phyloP scores from a whole-genome alignment of 30 jellyfish, hydroid and myxozoan species.

The Sanderia malayensis region DNA sequence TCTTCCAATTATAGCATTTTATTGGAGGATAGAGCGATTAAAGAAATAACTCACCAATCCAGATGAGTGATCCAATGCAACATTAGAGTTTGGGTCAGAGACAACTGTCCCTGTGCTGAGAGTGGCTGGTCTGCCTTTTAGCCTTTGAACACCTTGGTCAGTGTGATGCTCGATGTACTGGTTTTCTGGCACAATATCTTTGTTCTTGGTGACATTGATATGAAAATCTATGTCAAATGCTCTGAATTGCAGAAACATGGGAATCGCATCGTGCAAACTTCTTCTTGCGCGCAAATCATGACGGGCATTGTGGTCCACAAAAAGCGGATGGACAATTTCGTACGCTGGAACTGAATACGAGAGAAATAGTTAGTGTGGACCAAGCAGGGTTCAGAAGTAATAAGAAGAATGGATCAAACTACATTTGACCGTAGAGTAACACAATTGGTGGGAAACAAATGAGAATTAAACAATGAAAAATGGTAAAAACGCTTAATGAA shows the following conservation, averaged over 20 bases:
- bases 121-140: constrained; percentile 50
- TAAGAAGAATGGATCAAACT: not conserved
- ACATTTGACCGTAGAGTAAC: not conserved
- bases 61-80: constrained; percentile 67
- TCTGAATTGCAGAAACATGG: constrained; percentile 46
- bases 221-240: constrained; percentile 78
- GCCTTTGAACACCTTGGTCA: constrained; percentile 51
- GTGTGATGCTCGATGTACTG: constrained; percentile 74
- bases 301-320: constrained; percentile 46
- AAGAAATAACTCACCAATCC: constrained; percentile 73
- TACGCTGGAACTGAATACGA: constrained; percentile 41
- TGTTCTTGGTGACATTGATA: constrained; percentile 47
- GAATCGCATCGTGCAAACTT: constrained; percentile 21
- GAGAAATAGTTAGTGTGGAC: not conserved
- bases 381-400: not conserved
- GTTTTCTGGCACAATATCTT: constrained; percentile 58
- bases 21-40: not conserved
- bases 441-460: not conserved
- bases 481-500: not conserved
- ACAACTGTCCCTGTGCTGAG: constrained; percentile 63
- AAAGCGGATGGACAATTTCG: constrained; percentile 44
- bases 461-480: no score
- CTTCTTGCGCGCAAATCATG: constrained; percentile 20
- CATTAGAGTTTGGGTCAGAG: constrained; percentile 65
- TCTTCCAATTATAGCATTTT: no score